Evolutionary conservation across 2,797 vertebrate species (phyloP), one percentile per base, ranked within the genome.

Genomic region (Mycteria americana): DNA sequence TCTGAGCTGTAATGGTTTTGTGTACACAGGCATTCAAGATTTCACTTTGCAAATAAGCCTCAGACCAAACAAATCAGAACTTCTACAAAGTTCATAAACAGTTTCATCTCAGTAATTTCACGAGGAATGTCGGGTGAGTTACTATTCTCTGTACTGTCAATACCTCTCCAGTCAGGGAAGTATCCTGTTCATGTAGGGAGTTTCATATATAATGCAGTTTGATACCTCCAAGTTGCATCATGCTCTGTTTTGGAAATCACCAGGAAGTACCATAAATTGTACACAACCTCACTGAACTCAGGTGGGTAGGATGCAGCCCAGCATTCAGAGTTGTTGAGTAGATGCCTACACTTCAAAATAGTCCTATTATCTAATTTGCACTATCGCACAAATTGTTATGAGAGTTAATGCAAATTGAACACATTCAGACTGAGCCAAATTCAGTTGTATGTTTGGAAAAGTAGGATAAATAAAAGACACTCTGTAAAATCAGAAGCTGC

Each of bases 201-300:
- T 43, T 89, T 67, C 33, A 33, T 11, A 11, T 15, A 69, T 21
- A n/a, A 65, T 59, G 51, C 18, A 21, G 16, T 13, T 62, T 46
- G 70, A 43, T 13, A 59, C 22, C 39, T 53, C 39, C 31, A 33
- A 28, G 18, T 15, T 51, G 24, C 63, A 82, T 53, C 50, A 33
- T 6, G 23, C 9, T 46, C 45, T 12, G 17, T 31, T 46, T 50
- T 46, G 68, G 57, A 67, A 64, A 68, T 19, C 2, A 1, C 45
- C 39, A 75, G 88, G 41, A 45, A 39, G 28, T 14, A 15, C 21
- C 1, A 0, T 9, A 65, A n/a, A 8, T 21, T 2, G 0, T 46
- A 3, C 11, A 48, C 37, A 65, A 31, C 33, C 83, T 41, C 78
- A 10, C 25, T 51, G 41, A 68, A 6, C 37, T 75, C 73, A 62